Conservation (phyloP, 2,888 invertebrate species). For the Scaptomyza cyrtandrae region DNA sequence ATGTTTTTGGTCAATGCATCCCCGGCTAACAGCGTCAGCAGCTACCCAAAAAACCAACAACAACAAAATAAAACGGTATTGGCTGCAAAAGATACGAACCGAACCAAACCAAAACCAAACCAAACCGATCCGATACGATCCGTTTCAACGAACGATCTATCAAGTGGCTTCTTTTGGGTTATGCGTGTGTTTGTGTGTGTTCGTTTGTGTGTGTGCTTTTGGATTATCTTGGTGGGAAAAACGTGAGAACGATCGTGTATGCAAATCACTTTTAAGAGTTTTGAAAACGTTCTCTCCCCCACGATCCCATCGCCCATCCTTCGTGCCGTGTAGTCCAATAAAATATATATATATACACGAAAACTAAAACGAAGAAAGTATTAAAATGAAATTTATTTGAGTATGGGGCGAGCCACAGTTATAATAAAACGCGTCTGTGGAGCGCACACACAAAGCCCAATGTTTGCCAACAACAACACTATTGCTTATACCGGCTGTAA, state of each 20-base stretch:
- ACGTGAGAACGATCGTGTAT: constrained; percentile 75
- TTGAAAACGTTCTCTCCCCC: constrained; percentile 18
- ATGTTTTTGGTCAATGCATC: constrained; percentile 67
- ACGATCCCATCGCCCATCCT: not conserved
- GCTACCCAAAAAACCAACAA: no score
- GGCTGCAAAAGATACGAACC: constrained; percentile 51
- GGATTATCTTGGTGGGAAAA: constrained; percentile 77
- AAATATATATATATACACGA: constrained; percentile 73
- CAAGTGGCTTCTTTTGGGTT: constrained; percentile 43
- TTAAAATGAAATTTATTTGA: constrained; percentile 78
- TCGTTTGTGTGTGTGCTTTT: constrained; percentile 22
- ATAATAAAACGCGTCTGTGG: constrained; percentile 74
- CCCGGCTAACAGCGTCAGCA: constrained; percentile 19
- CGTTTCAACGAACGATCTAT: constrained; percentile 59
- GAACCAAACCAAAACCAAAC: constrained; percentile 1
- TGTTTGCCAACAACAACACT: constrained; percentile 71
- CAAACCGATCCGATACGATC: constrained; percentile 23
- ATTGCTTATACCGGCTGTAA: constrained; percentile 63
- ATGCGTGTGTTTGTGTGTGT: not conserved
- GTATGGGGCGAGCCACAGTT: constrained; percentile 70
- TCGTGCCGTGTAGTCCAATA: constrained; percentile 43
- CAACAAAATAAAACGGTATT: constrained; percentile 58
- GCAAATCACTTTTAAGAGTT: constrained; percentile 73
- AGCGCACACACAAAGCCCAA: constrained; percentile 76
- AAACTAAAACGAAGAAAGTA: constrained; percentile 80